phyloP scores from a whole-genome alignment of 2,888 invertebrate species.

The Cotesia congregata region DNA sequence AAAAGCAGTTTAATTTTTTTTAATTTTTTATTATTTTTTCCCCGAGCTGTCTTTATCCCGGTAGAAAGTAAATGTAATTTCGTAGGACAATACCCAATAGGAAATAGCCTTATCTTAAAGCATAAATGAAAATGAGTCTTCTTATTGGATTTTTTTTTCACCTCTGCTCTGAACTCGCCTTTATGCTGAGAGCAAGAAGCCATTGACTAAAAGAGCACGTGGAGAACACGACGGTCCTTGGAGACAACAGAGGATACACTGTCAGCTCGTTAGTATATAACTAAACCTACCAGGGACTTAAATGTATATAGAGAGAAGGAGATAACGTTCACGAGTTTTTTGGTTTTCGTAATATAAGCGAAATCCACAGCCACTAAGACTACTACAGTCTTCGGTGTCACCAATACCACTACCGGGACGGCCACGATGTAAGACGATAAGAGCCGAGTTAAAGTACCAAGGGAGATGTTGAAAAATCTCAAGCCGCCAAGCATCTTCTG shows the following conservation, averaged over 20 bases:
- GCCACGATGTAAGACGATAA: constrained; percentile 45
- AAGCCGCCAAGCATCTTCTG: constrained; percentile 4
- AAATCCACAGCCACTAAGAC: neutral
- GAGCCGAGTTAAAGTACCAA: neutral
- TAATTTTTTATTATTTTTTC: neutral
- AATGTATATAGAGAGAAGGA: constrained; percentile 12
- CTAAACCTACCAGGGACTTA: constrained; percentile 39
- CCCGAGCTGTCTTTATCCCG: neutral
- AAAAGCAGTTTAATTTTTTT: neutral
- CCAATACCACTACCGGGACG: constrained; percentile 34
- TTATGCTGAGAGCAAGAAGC: constrained; percentile 2
- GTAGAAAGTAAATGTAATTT: neutral
- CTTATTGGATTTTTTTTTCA: constrained; percentile 2
- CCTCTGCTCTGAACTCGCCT: neutral
- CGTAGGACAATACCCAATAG: neutral
- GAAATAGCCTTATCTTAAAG: constrained; percentile 6
- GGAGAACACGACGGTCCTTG: constrained; percentile 32
- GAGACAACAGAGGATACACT: constrained; percentile 44
- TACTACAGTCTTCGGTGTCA: neutral
- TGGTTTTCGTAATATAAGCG: constrained; percentile 27
- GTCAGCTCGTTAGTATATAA: constrained; percentile 57
- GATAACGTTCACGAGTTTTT: constrained; percentile 46
- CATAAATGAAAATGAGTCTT: constrained; percentile 12
- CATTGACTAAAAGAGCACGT: constrained; percentile 15
- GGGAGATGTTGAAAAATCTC: constrained; percentile 27